These are phyloP conservation scores for Pyrgus malvae DNA, from an alignment of 2,888 invertebrate genomes.

Conservation along the genomic window DNA sequence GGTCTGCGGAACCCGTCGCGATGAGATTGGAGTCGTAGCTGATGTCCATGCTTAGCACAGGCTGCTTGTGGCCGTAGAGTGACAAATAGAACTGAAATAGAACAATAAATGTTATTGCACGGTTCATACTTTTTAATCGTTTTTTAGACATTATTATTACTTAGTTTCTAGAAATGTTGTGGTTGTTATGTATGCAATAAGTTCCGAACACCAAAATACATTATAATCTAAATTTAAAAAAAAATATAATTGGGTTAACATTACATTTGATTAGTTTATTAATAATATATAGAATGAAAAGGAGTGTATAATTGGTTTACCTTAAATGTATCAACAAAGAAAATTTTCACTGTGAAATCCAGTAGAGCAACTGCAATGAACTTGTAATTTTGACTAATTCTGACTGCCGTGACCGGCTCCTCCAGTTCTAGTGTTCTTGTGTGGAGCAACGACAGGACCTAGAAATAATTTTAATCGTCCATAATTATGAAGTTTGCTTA, in stretches of 20 bases:
- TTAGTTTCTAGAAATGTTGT: no score
- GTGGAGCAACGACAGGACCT: slow-evolving; percentile 89
- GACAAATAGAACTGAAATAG: slow-evolving; percentile 91
- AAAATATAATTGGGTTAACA: no score
- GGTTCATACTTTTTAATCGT: no score
- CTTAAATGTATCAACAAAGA: slow-evolving; percentile 96
- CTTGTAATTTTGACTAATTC: slow-evolving; percentile 91
- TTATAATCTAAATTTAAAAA: no score
- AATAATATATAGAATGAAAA: no score
- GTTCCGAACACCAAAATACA: no score
- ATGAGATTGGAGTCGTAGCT: slow-evolving; percentile 93
- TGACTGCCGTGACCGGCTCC: slow-evolving; percentile 92
- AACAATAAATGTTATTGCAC: neutral
- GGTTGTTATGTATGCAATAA: no score
- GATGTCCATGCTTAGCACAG: slow-evolving; percentile 96
- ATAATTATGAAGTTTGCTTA: neutral
- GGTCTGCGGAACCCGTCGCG: slow-evolving; percentile 96
- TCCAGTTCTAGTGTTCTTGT: slow-evolving; percentile 92
- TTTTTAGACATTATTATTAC: no score
- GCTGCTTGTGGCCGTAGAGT: slow-evolving; percentile 97
- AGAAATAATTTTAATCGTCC: neutral
- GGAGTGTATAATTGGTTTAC: no score
- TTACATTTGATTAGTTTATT: no score
- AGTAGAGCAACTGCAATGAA: slow-evolving; percentile 94
- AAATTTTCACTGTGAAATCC: slow-evolving; percentile 97